Percentiles rank a stretch among this genome's conserved stretches.
These are phyloP conservation scores for Frankliniella fusca DNA, from an alignment of 2,888 invertebrate genomes.

Conservation along the genomic window DNA sequence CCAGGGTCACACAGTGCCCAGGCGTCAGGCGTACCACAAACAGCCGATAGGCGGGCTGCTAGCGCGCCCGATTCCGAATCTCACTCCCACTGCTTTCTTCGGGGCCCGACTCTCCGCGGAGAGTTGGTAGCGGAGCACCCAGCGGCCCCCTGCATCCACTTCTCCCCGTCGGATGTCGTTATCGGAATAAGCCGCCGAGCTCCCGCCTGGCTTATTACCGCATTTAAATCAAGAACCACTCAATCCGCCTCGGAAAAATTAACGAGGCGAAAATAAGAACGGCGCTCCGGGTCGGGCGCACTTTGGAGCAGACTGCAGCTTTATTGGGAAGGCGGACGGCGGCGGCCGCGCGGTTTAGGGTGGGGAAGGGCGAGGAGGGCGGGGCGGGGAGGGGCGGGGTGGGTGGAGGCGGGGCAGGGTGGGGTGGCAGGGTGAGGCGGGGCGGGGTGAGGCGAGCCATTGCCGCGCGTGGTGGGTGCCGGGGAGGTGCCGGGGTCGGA, in stretches of 20 bases:
- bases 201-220: not conserved
- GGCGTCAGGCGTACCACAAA: no score
- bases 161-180: no score
- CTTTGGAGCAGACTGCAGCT: no score
- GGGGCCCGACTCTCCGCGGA: no score
- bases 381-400: not conserved
- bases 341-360: not conserved
- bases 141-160: no score
- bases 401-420: not conserved
- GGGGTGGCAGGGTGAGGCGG: not conserved
- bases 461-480: not conserved
- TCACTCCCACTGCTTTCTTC: no score
- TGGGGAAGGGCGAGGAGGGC: not conserved
- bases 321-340: no score
- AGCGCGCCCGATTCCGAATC: no score
- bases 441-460: not conserved
- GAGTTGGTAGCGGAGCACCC: no score
- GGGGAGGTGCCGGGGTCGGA: not conserved
- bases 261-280: constrained; percentile 3
- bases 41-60: no score
- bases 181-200: no score
- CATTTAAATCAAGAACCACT: constrained; percentile 1
- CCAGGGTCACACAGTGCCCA: no score
- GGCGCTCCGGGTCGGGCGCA: not conserved
- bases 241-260: constrained; percentile 1